Percentiles rank a stretch among this genome's conserved stretches.
phyloP scores from a whole-genome alignment of 2,113 vertebrate species.

The Heterotilapia buettikoferi region DNA sequence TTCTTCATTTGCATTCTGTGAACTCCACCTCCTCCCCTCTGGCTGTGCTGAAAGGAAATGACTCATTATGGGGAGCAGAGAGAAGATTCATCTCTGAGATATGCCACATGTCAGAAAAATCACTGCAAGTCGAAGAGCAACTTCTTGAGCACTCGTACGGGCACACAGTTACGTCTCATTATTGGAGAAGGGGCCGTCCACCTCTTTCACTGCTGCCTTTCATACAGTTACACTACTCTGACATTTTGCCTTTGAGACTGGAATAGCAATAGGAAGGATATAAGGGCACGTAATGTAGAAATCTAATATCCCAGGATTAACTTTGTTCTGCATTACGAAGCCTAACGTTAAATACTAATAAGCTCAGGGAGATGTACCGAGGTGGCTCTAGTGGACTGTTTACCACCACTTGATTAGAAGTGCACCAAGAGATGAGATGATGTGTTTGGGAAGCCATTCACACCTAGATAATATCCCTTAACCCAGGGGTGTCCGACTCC shows the following conservation, averaged over 20 bases:
- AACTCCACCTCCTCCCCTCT: background rate
- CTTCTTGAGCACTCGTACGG: background rate
- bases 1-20: background rate
- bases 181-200: background rate
- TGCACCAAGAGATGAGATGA: background rate
- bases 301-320: background rate
- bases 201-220: background rate
- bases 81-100: background rate
- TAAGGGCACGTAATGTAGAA: background rate
- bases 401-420: background rate
- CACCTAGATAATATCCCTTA: background rate
- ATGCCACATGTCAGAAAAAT: background rate
- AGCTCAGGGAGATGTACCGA: background rate
- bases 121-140: background rate
- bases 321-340: background rate
- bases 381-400: background rate
- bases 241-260: background rate
- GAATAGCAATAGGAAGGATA: background rate
- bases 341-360: background rate
- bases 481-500: background rate
- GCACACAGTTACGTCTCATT: background rate
- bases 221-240: background rate
- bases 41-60: background rate
- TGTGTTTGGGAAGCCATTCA: background rate
- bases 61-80: constrained; percentile 3